phyloP scores from a whole-genome alignment of 2,113 vertebrate species.

The Bos javanicus region DNA sequence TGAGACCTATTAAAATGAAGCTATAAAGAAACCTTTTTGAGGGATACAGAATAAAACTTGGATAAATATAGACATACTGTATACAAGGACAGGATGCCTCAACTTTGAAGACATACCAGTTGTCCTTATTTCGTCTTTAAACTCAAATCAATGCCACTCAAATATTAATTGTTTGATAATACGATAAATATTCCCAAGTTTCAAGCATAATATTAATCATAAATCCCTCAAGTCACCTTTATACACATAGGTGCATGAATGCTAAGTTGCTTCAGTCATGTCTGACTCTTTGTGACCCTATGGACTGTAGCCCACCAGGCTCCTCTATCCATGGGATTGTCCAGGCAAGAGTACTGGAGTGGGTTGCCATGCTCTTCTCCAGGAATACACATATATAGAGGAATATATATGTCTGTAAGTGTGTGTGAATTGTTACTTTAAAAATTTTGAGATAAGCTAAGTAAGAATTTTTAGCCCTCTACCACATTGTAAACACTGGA shows the following conservation, averaged over 20 bases:
- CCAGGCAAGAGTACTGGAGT: background rate
- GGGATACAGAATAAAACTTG: background rate
- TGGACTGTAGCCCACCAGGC: background rate
- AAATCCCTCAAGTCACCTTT: background rate
- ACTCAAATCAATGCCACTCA: background rate
- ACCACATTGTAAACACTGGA: background rate
- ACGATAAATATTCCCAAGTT: background rate
- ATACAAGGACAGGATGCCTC: background rate
- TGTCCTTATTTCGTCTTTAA: background rate
- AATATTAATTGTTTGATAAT: background rate
- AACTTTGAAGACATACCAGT: background rate
- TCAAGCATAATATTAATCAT: background rate
- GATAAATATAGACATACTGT: background rate
- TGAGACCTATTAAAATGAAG: background rate
- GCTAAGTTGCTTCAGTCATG: background rate
- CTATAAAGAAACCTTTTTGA: background rate
- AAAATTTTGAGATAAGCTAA: background rate
- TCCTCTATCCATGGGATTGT: background rate
- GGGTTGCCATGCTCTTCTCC: background rate
- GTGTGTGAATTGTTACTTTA: background rate
- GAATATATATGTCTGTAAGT: background rate
- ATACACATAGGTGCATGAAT: background rate
- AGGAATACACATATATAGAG: background rate
- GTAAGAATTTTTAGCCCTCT: background rate
- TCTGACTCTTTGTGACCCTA: background rate